These are phyloP conservation scores for Hemistola chrysoprasaria DNA, from an alignment of 2,888 invertebrate species.

Conservation along the genomic window DNA sequence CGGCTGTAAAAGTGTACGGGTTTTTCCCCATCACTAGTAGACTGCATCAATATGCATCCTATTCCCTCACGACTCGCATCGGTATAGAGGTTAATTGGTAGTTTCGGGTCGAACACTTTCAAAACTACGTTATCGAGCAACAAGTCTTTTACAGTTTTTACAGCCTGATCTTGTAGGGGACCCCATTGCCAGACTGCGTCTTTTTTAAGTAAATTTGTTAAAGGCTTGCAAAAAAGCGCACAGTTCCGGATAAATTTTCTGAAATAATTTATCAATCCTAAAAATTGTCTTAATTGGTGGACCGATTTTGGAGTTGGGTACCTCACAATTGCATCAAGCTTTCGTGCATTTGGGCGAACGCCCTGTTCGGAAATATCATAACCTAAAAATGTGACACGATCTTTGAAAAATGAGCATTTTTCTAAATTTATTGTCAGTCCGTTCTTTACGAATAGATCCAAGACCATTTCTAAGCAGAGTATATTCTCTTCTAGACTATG, in stretches of 20 bases:
- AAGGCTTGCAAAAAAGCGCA: slow-evolving; percentile 30
- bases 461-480: slow-evolving; percentile 4
- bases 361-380: slow-evolving; percentile 21
- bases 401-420: slow-evolving; percentile 33
- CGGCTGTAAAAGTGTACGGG: slow-evolving; percentile 13
- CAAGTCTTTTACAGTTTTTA: slow-evolving; percentile 15
- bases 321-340: slow-evolving; percentile 25
- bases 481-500: slow-evolving; percentile 7
- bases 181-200: slow-evolving; percentile 19
- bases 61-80: slow-evolving; percentile 5
- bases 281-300: too few relatives aligned
- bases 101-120: too few relatives aligned
- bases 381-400: slow-evolving; percentile 30
- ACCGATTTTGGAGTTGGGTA: slow-evolving; percentile 28
- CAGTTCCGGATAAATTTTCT: slow-evolving; percentile 39
- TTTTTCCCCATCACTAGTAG: too few relatives aligned
- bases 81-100: too few relatives aligned
- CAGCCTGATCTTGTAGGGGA: slow-evolving; percentile 10
- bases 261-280: too few relatives aligned
- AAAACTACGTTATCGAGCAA: too few relatives aligned
- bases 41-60: slow-evolving; percentile 1
- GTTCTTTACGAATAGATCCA: slow-evolving; percentile 12
- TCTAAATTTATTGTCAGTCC: slow-evolving; percentile 33
- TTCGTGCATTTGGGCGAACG: slow-evolving; percentile 26
- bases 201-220: slow-evolving; percentile 33